Percentiles rank a stretch among this genome's conserved stretches.
Conservation (phyloP, 2,113 vertebrate species). For the Chroicocephalus ridibundus region DNA sequence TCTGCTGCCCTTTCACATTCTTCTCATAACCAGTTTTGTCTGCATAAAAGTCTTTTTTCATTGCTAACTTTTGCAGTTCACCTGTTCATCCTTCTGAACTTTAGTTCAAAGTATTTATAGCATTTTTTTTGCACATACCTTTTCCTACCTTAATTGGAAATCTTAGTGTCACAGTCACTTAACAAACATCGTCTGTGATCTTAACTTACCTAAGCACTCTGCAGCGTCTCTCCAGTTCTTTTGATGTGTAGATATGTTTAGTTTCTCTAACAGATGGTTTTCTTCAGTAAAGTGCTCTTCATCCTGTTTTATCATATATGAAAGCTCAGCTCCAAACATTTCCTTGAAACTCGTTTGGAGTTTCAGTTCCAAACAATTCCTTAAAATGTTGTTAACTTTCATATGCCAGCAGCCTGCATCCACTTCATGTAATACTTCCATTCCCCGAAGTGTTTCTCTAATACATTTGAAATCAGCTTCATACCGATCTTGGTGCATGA, state of each 20-base stretch:
- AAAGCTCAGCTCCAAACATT: constrained; percentile 17
- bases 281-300: not conserved
- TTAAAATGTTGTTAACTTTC: not conserved
- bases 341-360: not conserved
- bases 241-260: constrained; percentile 4
- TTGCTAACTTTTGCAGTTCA: not conserved
- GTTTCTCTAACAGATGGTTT: constrained; percentile 25
- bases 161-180: not conserved
- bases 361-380: not conserved
- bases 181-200: not conserved
- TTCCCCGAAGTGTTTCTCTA: not conserved
- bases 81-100: not conserved
- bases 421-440: not conserved
- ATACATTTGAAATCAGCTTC: not conserved
- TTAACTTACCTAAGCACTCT: not conserved
- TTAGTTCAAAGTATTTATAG: not conserved
- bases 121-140: not conserved
- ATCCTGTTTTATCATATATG: not conserved
- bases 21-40: not conserved
- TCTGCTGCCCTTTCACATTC: not conserved
- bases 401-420: not conserved
- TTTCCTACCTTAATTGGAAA: not conserved
- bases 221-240: not conserved
- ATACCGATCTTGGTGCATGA: not conserved
- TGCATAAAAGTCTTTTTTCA: not conserved